A percentile compares a stretch with the other conserved stretches of the same genome.
phyloP scores from a whole-genome alignment of 1,140 invertebrate genomes.

The Ceratina calcarata region DNA sequence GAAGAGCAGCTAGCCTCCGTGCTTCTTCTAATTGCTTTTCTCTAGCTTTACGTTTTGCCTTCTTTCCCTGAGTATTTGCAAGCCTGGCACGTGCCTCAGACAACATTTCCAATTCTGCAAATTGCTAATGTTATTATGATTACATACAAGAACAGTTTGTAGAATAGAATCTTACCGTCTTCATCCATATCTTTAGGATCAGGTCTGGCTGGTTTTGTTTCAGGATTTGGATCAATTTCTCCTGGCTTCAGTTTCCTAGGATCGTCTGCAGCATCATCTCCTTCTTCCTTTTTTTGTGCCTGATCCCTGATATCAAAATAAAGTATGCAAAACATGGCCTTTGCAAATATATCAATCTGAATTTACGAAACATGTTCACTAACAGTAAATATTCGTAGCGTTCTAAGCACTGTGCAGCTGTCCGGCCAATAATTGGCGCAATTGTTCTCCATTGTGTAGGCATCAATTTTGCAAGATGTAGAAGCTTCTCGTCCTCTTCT shows the following conservation, averaged over 20 bases:
- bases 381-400: constrained; percentile 97
- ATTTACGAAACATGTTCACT: constrained; percentile 74
- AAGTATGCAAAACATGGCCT: neutral
- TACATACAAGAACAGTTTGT: constrained; percentile 1
- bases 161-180: constrained; percentile 87
- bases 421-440: constrained; percentile 98
- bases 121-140: constrained; percentile 30
- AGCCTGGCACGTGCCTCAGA: constrained; percentile 98
- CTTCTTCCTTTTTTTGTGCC: constrained; percentile 98
- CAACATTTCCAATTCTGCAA: constrained; percentile 97
- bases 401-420: constrained; percentile 98
- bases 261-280: constrained; percentile 94
- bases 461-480: constrained; percentile 99
- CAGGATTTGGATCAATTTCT: constrained; percentile 99
- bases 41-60: constrained; percentile 98
- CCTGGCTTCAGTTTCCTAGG: constrained; percentile 98
- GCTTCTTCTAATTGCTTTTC: constrained; percentile 99
- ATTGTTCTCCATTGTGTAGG: constrained; percentile 99
- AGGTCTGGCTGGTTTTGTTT: constrained; percentile 99
- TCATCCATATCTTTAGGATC: constrained; percentile 99
- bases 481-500: constrained; percentile 99
- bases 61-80: constrained; percentile 99
- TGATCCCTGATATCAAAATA: constrained; percentile 88
- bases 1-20: constrained; percentile 95
- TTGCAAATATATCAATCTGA: neutral